Percentiles rank a stretch among this genome's conserved stretches.
These are phyloP conservation scores for Aphelenchoides avenae DNA, from an alignment of 1,140 invertebrate species.

Conservation along the genomic window DNA sequence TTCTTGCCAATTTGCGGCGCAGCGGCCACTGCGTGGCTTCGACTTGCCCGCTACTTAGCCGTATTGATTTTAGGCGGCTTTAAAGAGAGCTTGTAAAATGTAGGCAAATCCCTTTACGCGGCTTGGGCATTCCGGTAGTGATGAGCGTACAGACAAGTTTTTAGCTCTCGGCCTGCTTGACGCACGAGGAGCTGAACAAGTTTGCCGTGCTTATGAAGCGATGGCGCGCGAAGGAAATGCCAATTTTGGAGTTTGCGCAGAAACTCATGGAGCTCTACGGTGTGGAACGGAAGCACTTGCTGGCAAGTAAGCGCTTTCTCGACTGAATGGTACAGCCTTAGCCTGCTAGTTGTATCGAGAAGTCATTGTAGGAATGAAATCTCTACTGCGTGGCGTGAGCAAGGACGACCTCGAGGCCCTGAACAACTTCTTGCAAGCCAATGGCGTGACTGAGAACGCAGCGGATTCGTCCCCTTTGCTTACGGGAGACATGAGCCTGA, in stretches of 20 bases:
- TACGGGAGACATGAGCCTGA: constrained; percentile 43
- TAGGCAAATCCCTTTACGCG: no score
- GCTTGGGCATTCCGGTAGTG: no score
- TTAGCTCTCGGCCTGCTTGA: constrained; percentile 60
- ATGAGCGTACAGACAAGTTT: constrained; percentile 13
- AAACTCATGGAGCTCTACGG: constrained; percentile 60
- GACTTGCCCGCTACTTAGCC: no score
- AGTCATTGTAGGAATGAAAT: constrained; percentile 37
- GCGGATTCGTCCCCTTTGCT: constrained; percentile 24
- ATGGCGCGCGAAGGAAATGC: constrained; percentile 55
- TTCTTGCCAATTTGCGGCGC: no score
- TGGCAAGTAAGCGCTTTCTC: constrained; percentile 55
- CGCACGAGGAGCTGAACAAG: constrained; percentile 56
- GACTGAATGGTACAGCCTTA: no score
- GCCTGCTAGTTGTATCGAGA: no score
- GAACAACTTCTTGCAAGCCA: constrained; percentile 35
- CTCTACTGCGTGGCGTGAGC: constrained; percentile 37
- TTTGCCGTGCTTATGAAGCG: constrained; percentile 58
- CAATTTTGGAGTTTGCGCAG: constrained; percentile 60
- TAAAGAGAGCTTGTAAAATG: no score
- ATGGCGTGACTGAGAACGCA: constrained; percentile 53
- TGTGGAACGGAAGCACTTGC: constrained; percentile 58
- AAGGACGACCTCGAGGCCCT: constrained; percentile 35
- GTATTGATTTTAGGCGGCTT: no score
- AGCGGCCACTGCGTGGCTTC: no score